Percentiles rank a stretch among this genome's conserved stretches.
phyloP scores from a whole-genome alignment of 2,797 vertebrate species.

The Ctenochaetus hawaiiensis region DNA sequence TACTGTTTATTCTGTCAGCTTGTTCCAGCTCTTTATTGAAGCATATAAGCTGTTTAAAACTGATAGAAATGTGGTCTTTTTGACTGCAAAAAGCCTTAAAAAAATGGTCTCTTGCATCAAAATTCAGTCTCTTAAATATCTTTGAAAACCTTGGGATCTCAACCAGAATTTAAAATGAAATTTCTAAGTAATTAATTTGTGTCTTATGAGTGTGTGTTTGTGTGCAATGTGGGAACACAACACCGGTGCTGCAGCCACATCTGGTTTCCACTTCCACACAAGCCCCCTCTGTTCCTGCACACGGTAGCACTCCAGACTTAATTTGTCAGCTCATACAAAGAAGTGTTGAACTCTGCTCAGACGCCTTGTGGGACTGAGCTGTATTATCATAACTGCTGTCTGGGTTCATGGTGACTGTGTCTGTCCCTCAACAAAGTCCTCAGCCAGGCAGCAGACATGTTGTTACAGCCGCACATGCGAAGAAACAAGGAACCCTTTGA shows the following conservation, averaged over 20 bases:
- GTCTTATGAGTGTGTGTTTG: slow-evolving; percentile 8
- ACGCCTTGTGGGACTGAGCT: slow-evolving; percentile 48
- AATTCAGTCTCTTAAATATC: neutral
- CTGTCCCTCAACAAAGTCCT: slow-evolving; percentile 60
- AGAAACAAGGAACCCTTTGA: slow-evolving; percentile 69
- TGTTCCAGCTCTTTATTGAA: neutral
- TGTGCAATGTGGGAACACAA: neutral
- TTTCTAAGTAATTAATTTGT: neutral
- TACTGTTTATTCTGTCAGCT: neutral
- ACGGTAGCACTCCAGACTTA: slow-evolving; percentile 53
- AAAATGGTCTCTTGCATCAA: neutral
- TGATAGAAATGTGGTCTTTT: neutral
- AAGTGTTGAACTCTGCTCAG: slow-evolving; percentile 54
- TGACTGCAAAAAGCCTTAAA: neutral
- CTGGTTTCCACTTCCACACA: slow-evolving; percentile 50
- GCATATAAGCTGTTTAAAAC: too few species aligned
- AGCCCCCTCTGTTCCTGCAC: slow-evolving; percentile 64
- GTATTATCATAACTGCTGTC: slow-evolving; percentile 53
- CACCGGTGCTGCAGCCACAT: neutral
- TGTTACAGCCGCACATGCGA: slow-evolving; percentile 41
- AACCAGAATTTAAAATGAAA: neutral
- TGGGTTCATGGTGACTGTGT: slow-evolving; percentile 42
- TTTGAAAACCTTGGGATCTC: neutral
- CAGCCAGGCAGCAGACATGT: slow-evolving; percentile 45
- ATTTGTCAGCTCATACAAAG: slow-evolving; percentile 70